These are phyloP conservation scores for Trachemys scripta DNA, from an alignment of 2,113 vertebrate species.

Conservation along the genomic window DNA sequence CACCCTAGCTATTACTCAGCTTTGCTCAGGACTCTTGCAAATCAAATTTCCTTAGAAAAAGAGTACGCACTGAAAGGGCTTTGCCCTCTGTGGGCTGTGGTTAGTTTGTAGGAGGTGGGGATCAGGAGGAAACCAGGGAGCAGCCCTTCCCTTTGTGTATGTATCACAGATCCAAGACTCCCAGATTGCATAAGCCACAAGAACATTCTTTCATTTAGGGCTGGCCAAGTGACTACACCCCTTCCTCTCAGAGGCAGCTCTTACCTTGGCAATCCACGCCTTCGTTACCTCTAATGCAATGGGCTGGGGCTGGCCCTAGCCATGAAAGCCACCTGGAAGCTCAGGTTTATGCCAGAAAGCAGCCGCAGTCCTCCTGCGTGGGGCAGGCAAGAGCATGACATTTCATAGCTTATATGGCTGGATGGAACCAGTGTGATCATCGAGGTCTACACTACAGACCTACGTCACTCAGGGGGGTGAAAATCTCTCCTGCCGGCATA, in stretches of 20 bases:
- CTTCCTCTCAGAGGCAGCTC: not conserved
- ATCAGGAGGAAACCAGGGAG: not conserved
- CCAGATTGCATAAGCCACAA: not conserved
- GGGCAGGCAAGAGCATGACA: not conserved
- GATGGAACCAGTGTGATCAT: not conserved
- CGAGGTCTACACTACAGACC: not conserved
- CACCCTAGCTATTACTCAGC: not conserved
- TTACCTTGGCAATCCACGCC: not conserved
- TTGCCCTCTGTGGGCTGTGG: not conserved
- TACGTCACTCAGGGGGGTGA: too few species aligned
- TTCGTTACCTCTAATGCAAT: not conserved
- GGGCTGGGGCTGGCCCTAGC: not conserved
- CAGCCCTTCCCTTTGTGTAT: not conserved
- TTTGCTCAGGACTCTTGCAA: not conserved
- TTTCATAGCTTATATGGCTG: not conserved
- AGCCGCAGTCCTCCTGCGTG: not conserved
- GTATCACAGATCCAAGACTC: not conserved
- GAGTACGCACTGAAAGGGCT: not conserved
- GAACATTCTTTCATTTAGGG: not conserved
- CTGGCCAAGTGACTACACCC: not conserved
- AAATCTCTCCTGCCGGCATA: too few species aligned
- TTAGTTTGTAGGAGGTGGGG: not conserved
- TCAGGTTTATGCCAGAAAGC: not conserved
- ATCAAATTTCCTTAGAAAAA: not conserved
- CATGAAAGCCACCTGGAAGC: not conserved